Base-by-base conservation (phyloP, 2,797 vertebrate species). In the Fistularia tabacaria region DNA sequence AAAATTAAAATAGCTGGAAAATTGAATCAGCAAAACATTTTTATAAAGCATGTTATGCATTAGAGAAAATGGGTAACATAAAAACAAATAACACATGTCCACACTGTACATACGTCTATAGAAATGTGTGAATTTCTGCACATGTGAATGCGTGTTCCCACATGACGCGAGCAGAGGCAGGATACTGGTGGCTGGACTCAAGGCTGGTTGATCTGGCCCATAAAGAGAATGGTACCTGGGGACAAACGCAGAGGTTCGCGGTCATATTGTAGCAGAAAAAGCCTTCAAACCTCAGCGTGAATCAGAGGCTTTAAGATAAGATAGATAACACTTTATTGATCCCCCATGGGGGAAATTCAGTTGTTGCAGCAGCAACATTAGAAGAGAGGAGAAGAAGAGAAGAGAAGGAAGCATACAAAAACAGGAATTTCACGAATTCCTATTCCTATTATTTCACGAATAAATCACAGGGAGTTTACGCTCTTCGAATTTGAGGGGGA, bases 161-260 rank as follows among this genome's bases (percentile, higher is more conserved):
- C 14, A n/a, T 56, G 66, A 58, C 46, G 38, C 46, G 45, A 36
- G 38, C 51, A 51, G 44, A 11, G 14, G 40, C 8, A 5, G 49
- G 6, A 39, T 38, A 45, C 25, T 50, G 49, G 51, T 3, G 58
- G 14, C 36, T 50, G 41, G 49, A 8, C 64, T 92, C 80, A 96
- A 80, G 95, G 97, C 76, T 94, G 90, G 89, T 95, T 94, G 84
- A 98, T 93, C 89, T 97, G 95, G 59, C 97, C 97, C 90, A 94
- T 93, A 64, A 98, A 99, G 71, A 98, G 93, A 79, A 99, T 61
- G 41, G 94, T 94, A 85, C 95, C 97, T 99, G 76, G 4, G 52
- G 61, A 76, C 14, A 71, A 47, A 71, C 11, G 63, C 10, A 36
- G 14, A 38, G 46, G 49, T 3, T 38, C 25, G 15, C 60, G 7